phyloP scores from a whole-genome alignment of 2,113 vertebrate genomes.

The Narcine bancroftii region DNA sequence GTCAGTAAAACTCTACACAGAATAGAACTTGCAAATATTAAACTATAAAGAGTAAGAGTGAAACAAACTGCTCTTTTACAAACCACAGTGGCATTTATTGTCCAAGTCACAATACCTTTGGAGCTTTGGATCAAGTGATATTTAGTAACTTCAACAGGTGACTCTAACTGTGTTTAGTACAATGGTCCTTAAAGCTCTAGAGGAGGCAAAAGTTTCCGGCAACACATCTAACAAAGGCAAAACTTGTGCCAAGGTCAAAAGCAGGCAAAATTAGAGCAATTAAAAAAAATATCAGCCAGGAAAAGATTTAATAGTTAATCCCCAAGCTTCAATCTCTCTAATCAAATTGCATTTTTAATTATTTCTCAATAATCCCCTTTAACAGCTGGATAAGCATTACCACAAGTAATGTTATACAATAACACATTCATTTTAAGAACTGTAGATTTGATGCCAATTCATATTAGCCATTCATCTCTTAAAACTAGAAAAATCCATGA shows the following conservation, averaged over 20 bases:
- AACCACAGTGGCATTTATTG: background rate
- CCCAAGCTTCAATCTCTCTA: background rate
- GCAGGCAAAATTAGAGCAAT: background rate
- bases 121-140: background rate
- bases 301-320: conserved; percentile 3
- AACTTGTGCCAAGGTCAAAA: background rate
- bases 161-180: too few relatives aligned
- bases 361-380: conserved; percentile 15
- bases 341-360: background rate
- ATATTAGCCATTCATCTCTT: background rate
- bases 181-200: background rate
- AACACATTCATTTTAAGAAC: background rate
- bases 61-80: background rate
- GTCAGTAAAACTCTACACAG: too few relatives aligned
- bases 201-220: background rate
- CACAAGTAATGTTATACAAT: background rate
- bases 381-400: background rate
- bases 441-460: background rate
- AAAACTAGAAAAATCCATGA: background rate
- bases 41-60: background rate
- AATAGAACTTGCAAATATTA: background rate
- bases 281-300: background rate
- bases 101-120: background rate
- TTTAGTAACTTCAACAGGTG: background rate
- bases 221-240: background rate